Evolutionary conservation across 2,888 invertebrate species (phyloP).

Genomic region (Tenthredo mesomela): DNA sequence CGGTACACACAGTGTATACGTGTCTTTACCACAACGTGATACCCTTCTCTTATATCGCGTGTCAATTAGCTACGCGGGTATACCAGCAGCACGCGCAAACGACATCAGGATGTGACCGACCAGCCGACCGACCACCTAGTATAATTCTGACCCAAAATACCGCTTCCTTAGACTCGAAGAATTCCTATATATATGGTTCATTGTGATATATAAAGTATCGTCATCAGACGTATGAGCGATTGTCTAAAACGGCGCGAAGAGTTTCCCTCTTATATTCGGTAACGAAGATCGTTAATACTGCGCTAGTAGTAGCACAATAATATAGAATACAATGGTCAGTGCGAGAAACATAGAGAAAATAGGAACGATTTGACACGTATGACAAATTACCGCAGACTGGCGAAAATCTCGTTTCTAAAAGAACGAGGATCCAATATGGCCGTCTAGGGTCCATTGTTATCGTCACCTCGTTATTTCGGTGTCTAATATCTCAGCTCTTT

Average conservation of each 20-base stretch:
- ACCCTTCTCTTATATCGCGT: constrained; percentile 69
- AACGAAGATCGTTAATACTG: background rate
- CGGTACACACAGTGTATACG: constrained; percentile 49
- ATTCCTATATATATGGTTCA: background rate
- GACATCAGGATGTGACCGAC: constrained; percentile 42
- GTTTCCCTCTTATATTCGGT: background rate
- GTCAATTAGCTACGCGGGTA: constrained; percentile 71
- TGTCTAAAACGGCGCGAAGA: background rate
- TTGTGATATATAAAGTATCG: background rate
- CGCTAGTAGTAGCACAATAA: background rate
- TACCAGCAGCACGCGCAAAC: constrained; percentile 35
- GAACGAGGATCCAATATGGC: background rate
- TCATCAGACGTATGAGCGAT: background rate
- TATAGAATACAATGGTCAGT: background rate
- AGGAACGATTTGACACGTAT: background rate
- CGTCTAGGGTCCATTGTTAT: background rate
- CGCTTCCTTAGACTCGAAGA: background rate
- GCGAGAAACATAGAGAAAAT: background rate
- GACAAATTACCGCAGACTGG: background rate
- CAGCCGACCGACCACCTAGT: background rate
- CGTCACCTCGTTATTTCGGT: constrained; percentile 27
- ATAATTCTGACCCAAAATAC: constrained; percentile 44
- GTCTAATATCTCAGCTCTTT: background rate
- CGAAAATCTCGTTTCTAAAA: background rate
- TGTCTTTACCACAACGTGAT: constrained; percentile 67